phyloP scores from a whole-genome alignment of 2,888 invertebrate genomes.

The Lasioglossum vierecki region DNA sequence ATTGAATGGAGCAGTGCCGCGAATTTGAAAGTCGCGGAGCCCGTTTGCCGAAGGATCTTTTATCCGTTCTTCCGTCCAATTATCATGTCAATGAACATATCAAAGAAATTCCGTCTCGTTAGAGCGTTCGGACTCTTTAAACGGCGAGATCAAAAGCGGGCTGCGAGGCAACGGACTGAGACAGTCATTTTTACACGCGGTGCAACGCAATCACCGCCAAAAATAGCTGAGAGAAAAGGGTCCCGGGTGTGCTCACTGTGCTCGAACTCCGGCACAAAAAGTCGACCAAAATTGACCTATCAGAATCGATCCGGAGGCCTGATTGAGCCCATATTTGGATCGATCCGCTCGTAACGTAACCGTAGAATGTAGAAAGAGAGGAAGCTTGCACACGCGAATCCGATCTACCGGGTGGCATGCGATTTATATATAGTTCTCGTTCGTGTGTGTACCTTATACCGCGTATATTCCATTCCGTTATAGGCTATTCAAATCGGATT shows the following conservation, averaged over 20 bases:
- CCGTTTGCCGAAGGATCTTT: background rate
- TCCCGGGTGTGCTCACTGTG: conserved; percentile 23
- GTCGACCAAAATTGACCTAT: conserved; percentile 69
- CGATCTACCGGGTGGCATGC: conserved; percentile 34
- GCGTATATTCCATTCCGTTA: background rate
- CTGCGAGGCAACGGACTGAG: background rate
- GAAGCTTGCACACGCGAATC: conserved; percentile 19
- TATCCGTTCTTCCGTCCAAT: background rate
- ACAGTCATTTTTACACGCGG: background rate
- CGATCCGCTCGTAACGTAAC: conserved; percentile 49
- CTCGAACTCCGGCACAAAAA: conserved; percentile 51
- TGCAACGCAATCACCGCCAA: conserved; percentile 20
- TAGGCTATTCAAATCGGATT: background rate
- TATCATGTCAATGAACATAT: conserved; percentile 13
- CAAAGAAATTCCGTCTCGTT: background rate
- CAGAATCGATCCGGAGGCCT: conserved; percentile 57
- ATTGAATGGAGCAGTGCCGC: background rate
- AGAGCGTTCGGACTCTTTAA: background rate
- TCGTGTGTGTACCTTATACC: background rate
- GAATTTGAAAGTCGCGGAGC: background rate
- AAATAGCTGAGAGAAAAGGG: conserved; percentile 44
- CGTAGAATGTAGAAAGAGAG: conserved; percentile 19
- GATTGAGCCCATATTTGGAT: conserved; percentile 75
- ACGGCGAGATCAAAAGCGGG: conserved; percentile 6
- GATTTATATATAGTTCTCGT: background rate